A percentile compares a stretch with the other conserved stretches of the same genome.
phyloP scores from a whole-genome alignment of 2,797 vertebrate species.

The Lagorchestes hirsutus region DNA sequence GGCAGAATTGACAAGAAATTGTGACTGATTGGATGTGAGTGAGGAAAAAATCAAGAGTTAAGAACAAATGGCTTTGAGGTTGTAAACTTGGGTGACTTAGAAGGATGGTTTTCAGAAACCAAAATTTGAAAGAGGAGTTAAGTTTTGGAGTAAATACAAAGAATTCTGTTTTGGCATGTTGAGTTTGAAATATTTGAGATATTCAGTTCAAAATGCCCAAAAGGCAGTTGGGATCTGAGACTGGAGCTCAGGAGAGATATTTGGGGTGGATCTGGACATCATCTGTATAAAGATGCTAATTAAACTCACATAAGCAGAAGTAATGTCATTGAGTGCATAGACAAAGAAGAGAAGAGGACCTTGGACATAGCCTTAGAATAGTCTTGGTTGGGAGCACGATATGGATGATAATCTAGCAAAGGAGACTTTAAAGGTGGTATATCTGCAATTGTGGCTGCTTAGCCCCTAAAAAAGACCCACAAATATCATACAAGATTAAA shows the following conservation, averaged over 20 bases:
- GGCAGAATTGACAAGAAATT: background rate
- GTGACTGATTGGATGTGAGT: background rate
- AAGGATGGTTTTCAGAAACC: background rate
- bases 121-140: background rate
- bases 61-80: background rate
- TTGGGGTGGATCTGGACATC: background rate
- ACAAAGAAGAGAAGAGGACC: background rate
- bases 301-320: background rate
- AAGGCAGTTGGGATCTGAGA: background rate
- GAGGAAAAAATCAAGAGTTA: background rate
- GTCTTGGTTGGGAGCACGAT: too few species aligned
- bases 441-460: background rate
- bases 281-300: background rate
- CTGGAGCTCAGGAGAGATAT: background rate
- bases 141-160: background rate
- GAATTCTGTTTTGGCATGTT: background rate
- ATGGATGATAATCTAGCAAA: background rate
- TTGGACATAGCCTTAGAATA: background rate
- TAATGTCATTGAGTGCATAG: background rate
- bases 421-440: background rate
- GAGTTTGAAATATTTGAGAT: background rate
- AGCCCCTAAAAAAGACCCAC: background rate
- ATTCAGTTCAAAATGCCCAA: background rate
- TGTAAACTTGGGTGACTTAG: background rate
- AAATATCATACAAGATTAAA: background rate